Evolutionary conservation across 2,888 invertebrate genomes (phyloP).

Genomic region (Sepioteuthis lessoniana): DNA sequence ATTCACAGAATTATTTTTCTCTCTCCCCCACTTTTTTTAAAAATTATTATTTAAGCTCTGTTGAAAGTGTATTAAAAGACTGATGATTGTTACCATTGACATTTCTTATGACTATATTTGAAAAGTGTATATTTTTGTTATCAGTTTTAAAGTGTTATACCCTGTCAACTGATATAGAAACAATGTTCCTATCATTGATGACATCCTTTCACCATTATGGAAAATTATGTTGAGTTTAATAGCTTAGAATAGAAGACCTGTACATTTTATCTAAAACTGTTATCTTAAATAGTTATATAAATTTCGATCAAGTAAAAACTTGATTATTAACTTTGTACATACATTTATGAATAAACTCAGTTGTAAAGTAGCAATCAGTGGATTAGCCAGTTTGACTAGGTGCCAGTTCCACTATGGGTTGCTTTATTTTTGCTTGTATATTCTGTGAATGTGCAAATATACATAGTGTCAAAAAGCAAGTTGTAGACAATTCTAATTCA

Average conservation of each 20-base stretch:
- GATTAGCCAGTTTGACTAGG: not conserved
- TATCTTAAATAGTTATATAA: not conserved
- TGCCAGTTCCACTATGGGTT: no score
- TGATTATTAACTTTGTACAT: not conserved
- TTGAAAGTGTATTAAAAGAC: no score
- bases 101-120: no score
- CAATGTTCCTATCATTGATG: not conserved
- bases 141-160: not conserved
- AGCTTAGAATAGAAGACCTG: not conserved
- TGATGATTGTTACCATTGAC: no score
- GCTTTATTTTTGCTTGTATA: not conserved
- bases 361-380: not conserved
- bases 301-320: not conserved
- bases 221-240: not conserved
- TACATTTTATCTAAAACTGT: not conserved
- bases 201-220: not conserved
- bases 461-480: no score
- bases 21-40: no score
- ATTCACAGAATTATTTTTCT: no score
- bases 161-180: not conserved
- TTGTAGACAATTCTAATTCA: no score
- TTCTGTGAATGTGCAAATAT: not conserved
- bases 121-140: not conserved
- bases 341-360: not conserved
- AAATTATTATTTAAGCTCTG: no score